Percentiles rank a stretch among this genome's conserved stretches.
Evolutionary conservation across 2,888 invertebrate genomes (phyloP).

Genomic region (Smittia sp.): DNA sequence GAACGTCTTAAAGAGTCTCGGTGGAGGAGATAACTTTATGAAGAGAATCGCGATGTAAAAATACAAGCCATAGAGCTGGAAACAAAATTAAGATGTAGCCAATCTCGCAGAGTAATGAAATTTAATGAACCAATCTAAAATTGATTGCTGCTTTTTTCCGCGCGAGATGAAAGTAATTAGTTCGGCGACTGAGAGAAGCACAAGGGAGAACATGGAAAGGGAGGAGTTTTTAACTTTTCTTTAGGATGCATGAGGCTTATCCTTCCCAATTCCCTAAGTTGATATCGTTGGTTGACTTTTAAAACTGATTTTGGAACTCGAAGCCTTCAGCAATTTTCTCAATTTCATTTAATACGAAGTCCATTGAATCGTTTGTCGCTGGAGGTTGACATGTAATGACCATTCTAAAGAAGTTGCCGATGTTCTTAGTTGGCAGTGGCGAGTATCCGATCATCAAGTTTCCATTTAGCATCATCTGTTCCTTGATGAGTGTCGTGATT

Average conservation of each 20-base stretch:
- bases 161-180: conserved; percentile 5
- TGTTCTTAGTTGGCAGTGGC: conserved; percentile 60
- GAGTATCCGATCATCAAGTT: conserved; percentile 74
- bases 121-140: conserved; percentile 39
- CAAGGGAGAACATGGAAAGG: not conserved
- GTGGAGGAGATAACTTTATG: too few species aligned
- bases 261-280: too few species aligned
- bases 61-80: too few species aligned
- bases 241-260: too few species aligned
- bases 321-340: conserved; percentile 59
- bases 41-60: too few species aligned
- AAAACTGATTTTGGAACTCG: conserved; percentile 36
- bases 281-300: not conserved
- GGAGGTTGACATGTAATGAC: conserved; percentile 71
- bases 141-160: conserved; percentile 34
- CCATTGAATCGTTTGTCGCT: conserved; percentile 59
- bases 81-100: conserved; percentile 16
- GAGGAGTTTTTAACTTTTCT: not conserved
- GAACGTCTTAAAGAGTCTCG: too few species aligned
- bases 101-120: conserved; percentile 38
- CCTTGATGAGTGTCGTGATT: conserved; percentile 57
- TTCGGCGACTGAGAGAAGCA: not conserved
- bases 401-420: conserved; percentile 74
- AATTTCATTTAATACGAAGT: conserved; percentile 63
- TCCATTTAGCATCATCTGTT: conserved; percentile 63